Evolutionary conservation across 2,888 invertebrate genomes (phyloP), one percentile per base, ranked within the genome.

Genomic region (Mechanitis mazaeus): DNA sequence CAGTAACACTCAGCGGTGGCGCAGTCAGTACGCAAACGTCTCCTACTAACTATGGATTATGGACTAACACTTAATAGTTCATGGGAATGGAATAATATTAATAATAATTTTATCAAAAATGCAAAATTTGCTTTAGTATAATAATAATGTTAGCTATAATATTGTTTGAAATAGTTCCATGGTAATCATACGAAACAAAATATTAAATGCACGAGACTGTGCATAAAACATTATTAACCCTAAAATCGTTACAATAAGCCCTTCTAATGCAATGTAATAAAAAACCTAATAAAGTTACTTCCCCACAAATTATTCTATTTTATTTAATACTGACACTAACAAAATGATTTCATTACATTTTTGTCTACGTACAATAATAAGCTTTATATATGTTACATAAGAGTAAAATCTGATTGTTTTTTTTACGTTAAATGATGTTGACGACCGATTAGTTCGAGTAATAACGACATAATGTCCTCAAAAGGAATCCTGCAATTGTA

Each of bases 281-380:
- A 71, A 71, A 72, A 70, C 69, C 63, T 76, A 75, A 75, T 73
- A 71, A 72, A 74, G 72, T 74, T 70, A 73, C 69, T 72, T 63
- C 69, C 64, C 66, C 65, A 66, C 69, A 65, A 69, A 66, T 68
- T 65, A 67, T 57, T 68, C 54, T 66, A 64, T 64, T 69, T 60
- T 64, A 67, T 69, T 67, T 60, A 68, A 67, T 66, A 56, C 59
- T 56, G 56, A 59, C 56, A 60, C 58, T 64, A 59, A 54, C 31
- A 57, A 57, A 59, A 54, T 57, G 28, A 53, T 53, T 9, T 28
- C 42, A 53, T 46, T 61, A 59, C 31, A 28, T 61, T 33, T 58
- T 59, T 11, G 47, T 47, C 35, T 28, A 9, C 38, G 33, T 31
- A n/a, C 55, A 7, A 64, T 58, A 46, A 45, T 62, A 62, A 58